Evolutionary conservation across 2,888 invertebrate genomes (phyloP).

Genomic region (Steromphala cineraria): DNA sequence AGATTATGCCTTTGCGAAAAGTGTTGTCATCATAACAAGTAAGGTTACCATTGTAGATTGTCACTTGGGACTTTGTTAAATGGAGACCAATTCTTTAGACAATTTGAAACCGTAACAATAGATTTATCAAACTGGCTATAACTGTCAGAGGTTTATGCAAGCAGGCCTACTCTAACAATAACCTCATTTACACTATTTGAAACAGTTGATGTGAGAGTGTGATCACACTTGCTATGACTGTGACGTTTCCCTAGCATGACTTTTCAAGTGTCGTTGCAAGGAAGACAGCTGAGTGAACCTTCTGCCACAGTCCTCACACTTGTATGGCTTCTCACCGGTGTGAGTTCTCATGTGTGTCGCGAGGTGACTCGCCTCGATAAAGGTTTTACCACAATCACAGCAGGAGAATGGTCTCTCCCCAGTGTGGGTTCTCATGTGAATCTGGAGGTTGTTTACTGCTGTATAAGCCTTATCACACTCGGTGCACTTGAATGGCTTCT

Average conservation of each 20-base stretch:
- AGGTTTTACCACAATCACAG: background rate
- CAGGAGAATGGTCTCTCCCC: background rate
- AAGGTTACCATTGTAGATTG: too few species aligned
- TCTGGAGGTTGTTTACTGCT: background rate
- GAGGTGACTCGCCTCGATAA: background rate
- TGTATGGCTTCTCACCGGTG: slow-evolving; percentile 3
- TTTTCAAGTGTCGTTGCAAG: background rate
- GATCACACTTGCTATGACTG: too few species aligned
- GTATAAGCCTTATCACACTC: background rate
- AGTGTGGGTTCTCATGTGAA: background rate
- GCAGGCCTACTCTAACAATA: too few species aligned
- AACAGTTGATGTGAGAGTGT: too few species aligned
- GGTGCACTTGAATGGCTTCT: background rate
- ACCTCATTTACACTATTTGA: too few species aligned
- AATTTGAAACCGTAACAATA: too few species aligned
- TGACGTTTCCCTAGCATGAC: background rate
- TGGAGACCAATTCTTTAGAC: too few species aligned
- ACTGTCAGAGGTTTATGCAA: too few species aligned
- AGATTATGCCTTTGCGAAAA: too few species aligned
- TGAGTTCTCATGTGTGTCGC: background rate
- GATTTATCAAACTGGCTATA: too few species aligned
- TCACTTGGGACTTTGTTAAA: too few species aligned
- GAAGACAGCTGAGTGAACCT: background rate
- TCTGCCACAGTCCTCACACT: slow-evolving; percentile 20
- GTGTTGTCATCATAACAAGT: too few species aligned